Evolutionary conservation across 2,113 vertebrate genomes (phyloP).

Genomic region (Noctilio leporinus): DNA sequence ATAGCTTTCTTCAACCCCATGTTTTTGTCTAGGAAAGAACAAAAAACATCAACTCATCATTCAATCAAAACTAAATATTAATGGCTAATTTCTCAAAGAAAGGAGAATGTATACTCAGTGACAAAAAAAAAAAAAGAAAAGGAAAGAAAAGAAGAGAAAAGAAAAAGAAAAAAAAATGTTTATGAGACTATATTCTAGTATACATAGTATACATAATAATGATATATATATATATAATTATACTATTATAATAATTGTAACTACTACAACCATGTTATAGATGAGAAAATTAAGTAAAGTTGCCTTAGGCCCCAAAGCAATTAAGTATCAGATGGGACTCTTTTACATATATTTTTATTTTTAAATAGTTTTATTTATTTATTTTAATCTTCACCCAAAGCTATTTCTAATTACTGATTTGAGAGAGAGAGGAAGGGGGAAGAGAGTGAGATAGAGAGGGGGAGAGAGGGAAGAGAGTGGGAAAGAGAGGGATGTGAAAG

Average conservation of each 20-base stretch:
- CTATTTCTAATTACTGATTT: no score
- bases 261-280: background rate
- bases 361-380: background rate
- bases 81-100: background rate
- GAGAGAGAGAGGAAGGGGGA: no score
- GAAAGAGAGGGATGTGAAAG: no score
- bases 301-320: background rate
- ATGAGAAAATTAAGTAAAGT: background rate
- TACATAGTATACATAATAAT: background rate
- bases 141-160: background rate
- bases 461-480: no score
- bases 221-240: background rate
- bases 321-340: background rate
- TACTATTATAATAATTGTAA: background rate
- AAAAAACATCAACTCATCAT: background rate
- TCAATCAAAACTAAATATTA: background rate
- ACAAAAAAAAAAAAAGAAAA: background rate
- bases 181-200: background rate
- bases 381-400: no score
- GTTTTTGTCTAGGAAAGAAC: background rate
- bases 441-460: no score
- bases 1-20: background rate
- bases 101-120: background rate
- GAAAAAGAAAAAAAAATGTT: background rate
- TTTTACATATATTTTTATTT: background rate